Evolutionary conservation across 2,113 vertebrate species (phyloP).

Genomic region (Amblyopsis rosae): DNA sequence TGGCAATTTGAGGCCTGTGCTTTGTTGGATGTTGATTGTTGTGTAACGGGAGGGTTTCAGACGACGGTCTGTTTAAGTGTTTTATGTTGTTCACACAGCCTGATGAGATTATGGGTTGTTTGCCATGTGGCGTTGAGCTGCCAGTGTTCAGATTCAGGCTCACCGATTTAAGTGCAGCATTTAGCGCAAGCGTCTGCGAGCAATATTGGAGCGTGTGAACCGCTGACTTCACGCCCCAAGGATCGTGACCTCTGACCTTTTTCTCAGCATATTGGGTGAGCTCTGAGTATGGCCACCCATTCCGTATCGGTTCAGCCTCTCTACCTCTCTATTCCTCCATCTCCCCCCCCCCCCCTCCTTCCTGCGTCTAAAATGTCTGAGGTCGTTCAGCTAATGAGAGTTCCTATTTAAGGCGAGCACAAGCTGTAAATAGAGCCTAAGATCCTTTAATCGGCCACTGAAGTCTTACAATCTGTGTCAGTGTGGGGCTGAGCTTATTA

Average conservation of each 20-base stretch:
- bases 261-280: slow-evolving; percentile 24
- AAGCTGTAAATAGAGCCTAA: slow-evolving; percentile 2
- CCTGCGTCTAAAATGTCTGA: neutral
- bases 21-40: slow-evolving; percentile 3
- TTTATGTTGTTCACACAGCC: slow-evolving; percentile 10
- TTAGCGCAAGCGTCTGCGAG: slow-evolving; percentile 29
- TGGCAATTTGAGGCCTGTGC: slow-evolving; percentile 12
- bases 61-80: neutral
- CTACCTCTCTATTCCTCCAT: slow-evolving; percentile 5
- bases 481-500: neutral
- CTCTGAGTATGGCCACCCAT: slow-evolving; percentile 49
- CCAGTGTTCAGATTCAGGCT: neutral
- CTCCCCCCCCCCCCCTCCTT: neutral
- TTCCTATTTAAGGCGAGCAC: slow-evolving; percentile 7
- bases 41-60: neutral
- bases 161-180: slow-evolving; percentile 17
- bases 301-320: slow-evolving; percentile 33
- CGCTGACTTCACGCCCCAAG: slow-evolving; percentile 43
- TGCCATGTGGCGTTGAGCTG: neutral
- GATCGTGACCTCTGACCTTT: slow-evolving; percentile 48
- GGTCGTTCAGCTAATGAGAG: slow-evolving; percentile 7
- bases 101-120: neutral
- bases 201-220: slow-evolving; percentile 67
- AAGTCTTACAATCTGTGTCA: neutral
- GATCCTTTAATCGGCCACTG: neutral